Conservation (phyloP, 2,888 invertebrate genomes). For the Pseudanteris insignis region DNA sequence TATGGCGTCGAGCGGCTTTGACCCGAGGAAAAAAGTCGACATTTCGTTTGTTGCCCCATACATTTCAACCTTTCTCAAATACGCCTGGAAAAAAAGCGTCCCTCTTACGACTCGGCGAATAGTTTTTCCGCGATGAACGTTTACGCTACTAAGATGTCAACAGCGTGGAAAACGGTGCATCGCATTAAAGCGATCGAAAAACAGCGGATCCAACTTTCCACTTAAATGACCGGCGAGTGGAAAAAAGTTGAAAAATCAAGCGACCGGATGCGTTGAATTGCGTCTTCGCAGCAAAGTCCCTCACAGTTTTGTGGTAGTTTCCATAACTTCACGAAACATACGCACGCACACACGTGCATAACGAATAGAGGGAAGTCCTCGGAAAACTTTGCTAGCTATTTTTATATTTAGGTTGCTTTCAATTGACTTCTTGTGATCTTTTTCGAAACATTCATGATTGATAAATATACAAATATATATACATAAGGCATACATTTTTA, state of each 20-base stretch:
- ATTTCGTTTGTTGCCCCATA: slow-evolving; percentile 4
- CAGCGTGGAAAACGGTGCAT: slow-evolving; percentile 11
- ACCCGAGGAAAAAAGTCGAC: slow-evolving; percentile 3
- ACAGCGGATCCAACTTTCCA: slow-evolving; percentile 44
- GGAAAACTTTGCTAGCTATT: slow-evolving; percentile 11
- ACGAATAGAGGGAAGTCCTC: slow-evolving; percentile 19
- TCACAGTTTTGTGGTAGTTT: slow-evolving; percentile 15
- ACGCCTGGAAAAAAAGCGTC: slow-evolving; percentile 9
- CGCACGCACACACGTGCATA: slow-evolving; percentile 17
- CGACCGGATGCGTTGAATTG: slow-evolving; percentile 12
- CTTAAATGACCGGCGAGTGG: slow-evolving; percentile 20
- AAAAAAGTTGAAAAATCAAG: slow-evolving; percentile 35
- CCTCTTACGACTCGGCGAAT: slow-evolving; percentile 14
- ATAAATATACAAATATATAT: too few species aligned
- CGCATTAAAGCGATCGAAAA: slow-evolving; percentile 27
- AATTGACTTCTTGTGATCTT: too few species aligned
- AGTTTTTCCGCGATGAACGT: slow-evolving; percentile 12
- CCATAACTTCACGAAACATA: slow-evolving; percentile 18
- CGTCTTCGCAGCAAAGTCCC: slow-evolving; percentile 7
- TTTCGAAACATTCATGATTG: too few species aligned
- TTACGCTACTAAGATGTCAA: slow-evolving; percentile 28
- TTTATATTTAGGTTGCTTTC: too few species aligned
- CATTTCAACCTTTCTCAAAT: not conserved
- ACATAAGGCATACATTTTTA: too few species aligned
- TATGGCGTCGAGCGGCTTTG: not conserved